Conservation (phyloP, 2,888 invertebrate species). For the Drosophila conformis region DNA sequence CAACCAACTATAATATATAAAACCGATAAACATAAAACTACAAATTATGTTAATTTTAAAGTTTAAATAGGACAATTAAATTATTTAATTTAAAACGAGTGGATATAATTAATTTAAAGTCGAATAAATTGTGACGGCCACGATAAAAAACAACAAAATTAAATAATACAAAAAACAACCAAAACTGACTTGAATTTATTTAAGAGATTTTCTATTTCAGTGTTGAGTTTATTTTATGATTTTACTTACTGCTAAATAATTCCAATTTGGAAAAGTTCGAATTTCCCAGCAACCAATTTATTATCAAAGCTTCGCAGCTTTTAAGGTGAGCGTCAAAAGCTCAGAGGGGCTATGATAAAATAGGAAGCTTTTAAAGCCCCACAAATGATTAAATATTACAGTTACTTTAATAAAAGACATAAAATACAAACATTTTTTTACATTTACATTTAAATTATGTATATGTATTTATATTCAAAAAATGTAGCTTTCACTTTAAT, state of each 20-base stretch:
- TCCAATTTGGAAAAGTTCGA: neutral
- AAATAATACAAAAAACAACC: slow-evolving; percentile 46
- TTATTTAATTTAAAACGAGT: slow-evolving; percentile 79
- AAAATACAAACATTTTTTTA: slow-evolving; percentile 3
- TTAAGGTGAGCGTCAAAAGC: neutral
- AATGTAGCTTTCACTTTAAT: slow-evolving; percentile 64
- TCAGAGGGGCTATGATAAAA: neutral
- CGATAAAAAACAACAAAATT: slow-evolving; percentile 55
- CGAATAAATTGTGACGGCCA: slow-evolving; percentile 64
- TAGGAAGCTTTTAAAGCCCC: slow-evolving; percentile 3
- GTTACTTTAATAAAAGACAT: neutral
- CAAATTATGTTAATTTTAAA: slow-evolving; percentile 79
- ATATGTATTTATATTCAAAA: slow-evolving; percentile 54
- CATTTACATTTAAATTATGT: slow-evolving; percentile 41
- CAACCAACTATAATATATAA: slow-evolving; percentile 37
- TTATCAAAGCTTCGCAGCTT: slow-evolving; percentile 5
- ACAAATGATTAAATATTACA: neutral
- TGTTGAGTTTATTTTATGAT: neutral
- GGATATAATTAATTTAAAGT: slow-evolving; percentile 71
- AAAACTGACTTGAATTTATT: neutral
- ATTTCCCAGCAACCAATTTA: neutral
- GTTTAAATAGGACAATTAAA: slow-evolving; percentile 82
- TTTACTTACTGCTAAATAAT: neutral
- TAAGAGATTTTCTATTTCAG: neutral
- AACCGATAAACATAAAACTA: slow-evolving; percentile 67